phyloP scores from a whole-genome alignment of 2,888 invertebrate genomes.

The Catocala sponsa region DNA sequence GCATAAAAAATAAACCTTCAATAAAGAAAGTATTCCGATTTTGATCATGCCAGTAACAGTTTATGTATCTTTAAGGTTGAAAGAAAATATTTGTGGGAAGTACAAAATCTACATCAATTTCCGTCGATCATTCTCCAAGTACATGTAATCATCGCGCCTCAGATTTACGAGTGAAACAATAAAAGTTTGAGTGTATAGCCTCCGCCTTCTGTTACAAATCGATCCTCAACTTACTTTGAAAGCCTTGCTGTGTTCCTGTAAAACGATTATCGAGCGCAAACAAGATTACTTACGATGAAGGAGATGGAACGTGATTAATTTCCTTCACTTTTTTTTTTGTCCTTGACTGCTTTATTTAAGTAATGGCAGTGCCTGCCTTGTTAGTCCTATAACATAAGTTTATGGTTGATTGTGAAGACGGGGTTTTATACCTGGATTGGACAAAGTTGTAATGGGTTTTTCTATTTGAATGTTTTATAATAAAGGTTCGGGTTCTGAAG shows the following conservation, averaged over 20 bases:
- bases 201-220: conserved; percentile 16
- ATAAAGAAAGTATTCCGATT: too few relatives aligned
- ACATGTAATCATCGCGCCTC: conserved; percentile 27
- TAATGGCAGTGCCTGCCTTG: too few relatives aligned
- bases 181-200: conserved; percentile 32
- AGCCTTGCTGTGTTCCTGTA: conserved; percentile 44
- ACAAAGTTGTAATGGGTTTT: too few relatives aligned
- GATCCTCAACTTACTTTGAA: conserved; percentile 36
- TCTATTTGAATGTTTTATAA: too few relatives aligned
- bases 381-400: too few relatives aligned
- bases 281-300: conserved; percentile 14
- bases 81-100: conserved; percentile 3
- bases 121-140: conserved; percentile 17
- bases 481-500: too few relatives aligned
- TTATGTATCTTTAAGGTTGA: too few relatives aligned
- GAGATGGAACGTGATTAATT: not conserved
- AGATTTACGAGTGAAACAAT: conserved; percentile 29
- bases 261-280: conserved; percentile 41
- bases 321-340: not conserved
- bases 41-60: too few relatives aligned
- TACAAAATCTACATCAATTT: conserved; percentile 1
- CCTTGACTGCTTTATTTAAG: too few relatives aligned
- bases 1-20: too few relatives aligned
- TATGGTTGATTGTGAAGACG: too few relatives aligned
- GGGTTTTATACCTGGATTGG: too few relatives aligned